A percentile compares a stretch with the other conserved stretches of the same genome.
These are phyloP conservation scores for Cervus canadensis DNA, from an alignment of 2,113 vertebrate genomes.

Conservation along the genomic window DNA sequence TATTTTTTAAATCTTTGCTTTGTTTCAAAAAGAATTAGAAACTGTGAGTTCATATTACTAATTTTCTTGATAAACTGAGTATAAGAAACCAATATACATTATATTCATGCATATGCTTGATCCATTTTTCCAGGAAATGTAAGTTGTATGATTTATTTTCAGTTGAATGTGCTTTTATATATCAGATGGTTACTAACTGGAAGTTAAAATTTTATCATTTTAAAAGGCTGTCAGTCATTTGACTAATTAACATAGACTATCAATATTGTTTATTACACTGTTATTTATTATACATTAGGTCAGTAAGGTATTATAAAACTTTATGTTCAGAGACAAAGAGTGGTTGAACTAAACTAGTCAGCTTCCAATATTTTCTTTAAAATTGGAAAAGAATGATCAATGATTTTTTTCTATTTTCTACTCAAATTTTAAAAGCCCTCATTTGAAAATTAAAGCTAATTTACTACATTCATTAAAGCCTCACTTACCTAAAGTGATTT, in stretches of 20 bases:
- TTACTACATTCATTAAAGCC: slow-evolving; percentile 44
- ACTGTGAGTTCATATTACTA: not conserved
- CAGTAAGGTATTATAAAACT: not conserved
- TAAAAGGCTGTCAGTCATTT: not conserved
- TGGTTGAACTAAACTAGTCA: not conserved
- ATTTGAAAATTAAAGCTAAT: slow-evolving; percentile 69
- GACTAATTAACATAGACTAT: not conserved
- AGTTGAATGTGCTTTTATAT: not conserved
- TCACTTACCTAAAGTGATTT: slow-evolving; percentile 53
- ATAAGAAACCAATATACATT: not conserved
- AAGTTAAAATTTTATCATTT: not conserved
- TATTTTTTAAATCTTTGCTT: not conserved
- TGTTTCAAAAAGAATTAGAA: not conserved
- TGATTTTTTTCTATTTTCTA: slow-evolving; percentile 10
- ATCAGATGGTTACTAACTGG: not conserved
- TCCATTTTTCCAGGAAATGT: not conserved
- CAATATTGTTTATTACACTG: not conserved
- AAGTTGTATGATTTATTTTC: not conserved
- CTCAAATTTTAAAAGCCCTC: slow-evolving; percentile 52
- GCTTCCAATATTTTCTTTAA: not conserved
- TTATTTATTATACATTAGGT: not conserved
- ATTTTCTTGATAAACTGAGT: not conserved
- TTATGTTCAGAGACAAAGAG: not conserved
- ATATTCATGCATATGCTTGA: not conserved
- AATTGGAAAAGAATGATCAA: not conserved